Evolutionary conservation across 1,140 invertebrate genomes (phyloP), one percentile per base, ranked within the genome.

Genomic region (Gryllus bimaculatus): DNA sequence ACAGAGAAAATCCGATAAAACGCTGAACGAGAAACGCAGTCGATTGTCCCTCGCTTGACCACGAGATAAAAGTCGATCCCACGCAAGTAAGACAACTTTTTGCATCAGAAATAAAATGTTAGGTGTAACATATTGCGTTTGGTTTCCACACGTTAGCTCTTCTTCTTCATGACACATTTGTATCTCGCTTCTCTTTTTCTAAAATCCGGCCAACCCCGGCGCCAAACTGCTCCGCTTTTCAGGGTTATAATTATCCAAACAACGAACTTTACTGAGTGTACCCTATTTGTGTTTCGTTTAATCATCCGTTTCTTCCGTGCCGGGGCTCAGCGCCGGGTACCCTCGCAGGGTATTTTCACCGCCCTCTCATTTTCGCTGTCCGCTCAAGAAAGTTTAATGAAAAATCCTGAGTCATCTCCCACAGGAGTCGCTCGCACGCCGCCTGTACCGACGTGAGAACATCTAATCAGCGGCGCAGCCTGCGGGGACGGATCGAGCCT

Each of bases 371-470:
- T 66, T 66, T 66, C 10, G 18, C 12, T 66, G n/a, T 7, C 15
- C 12, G n/a, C n/a, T n/a, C 39, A 48, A 48, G 49, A 78, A 81
- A 81, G 73, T 79, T 18, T 78, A 75, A 80, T 15, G 79, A 39
- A 73, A 47, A 49, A 80, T 75, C 47, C n/a, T 10, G 12, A 78
- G 12, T 48, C 26, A 66, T 66, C 54, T 66, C 54, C 18, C 54
- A 66, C 26, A 66, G 54, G 54, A 13, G 10, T 66, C 10, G 54
- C 26, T 5, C 10, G 54, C 26, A 1, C 26, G 26, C 26, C 26
- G 26, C 26, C 26, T 39, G 26, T 39, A 39, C 26, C 26, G 26
- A 66, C 54, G 54, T 66, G 54, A 66, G 54, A 18, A 66, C 54
- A 66, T 66, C 54, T 66, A 66, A 66, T 66, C 54, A 66, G 18